These are phyloP conservation scores for Saxidomus purpurata DNA, from an alignment of 1,140 invertebrate species.

Conservation along the genomic window DNA sequence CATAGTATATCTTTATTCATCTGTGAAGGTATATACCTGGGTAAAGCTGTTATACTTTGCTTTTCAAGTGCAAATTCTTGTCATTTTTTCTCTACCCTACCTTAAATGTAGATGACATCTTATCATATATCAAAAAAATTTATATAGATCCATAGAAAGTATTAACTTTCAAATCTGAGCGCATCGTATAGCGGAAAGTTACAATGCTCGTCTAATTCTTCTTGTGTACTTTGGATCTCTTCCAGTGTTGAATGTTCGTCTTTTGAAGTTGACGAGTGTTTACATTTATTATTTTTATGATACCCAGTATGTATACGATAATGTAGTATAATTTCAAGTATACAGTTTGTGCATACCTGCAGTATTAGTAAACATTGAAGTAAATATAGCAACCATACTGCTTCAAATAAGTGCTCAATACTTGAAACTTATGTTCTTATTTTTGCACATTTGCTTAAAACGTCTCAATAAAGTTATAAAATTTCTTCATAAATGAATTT, in stretches of 20 bases:
- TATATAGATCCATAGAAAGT: constrained; percentile 33
- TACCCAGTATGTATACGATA: neutral
- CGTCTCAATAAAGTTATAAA: too few species aligned
- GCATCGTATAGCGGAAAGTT: neutral
- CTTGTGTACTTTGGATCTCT: neutral
- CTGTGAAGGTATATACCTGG: neutral
- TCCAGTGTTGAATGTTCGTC: neutral
- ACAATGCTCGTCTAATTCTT: neutral
- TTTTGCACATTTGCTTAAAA: too few species aligned
- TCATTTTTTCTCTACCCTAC: constrained; percentile 14
- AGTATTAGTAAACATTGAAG: neutral
- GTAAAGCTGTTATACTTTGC: neutral
- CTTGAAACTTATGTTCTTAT: too few species aligned
- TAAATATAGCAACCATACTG: neutral
- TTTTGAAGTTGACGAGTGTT: neutral
- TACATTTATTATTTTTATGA: neutral
- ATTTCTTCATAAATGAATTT: too few species aligned
- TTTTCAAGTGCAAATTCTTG: constrained; percentile 9
- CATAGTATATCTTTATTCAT: neutral
- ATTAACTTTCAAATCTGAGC: constrained; percentile 19
- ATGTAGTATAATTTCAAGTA: constrained; percentile 7
- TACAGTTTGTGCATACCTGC: neutral
- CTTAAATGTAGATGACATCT: constrained; percentile 5
- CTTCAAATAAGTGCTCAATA: neutral
- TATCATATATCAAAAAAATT: constrained; percentile 12